Evolutionary conservation across 2,797 vertebrate genomes (phyloP).

Genomic region (Acomys russatus): DNA sequence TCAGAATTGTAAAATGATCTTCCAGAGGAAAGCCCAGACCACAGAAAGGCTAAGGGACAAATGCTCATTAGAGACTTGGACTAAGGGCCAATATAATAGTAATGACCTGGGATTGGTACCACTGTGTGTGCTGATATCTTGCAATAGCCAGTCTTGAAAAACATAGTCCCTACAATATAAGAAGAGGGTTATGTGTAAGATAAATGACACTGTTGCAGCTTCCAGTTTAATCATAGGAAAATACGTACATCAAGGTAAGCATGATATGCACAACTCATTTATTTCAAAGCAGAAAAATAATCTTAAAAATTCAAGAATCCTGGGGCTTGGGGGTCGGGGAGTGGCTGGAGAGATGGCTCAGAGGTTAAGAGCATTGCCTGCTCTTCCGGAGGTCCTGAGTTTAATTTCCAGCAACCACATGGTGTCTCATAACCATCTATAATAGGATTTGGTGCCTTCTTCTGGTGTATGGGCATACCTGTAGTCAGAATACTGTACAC

Average conservation of each 20-base stretch:
- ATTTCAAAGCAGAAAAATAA: conserved; percentile 46
- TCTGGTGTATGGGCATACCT: too few relatives aligned
- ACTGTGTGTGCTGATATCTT: background rate
- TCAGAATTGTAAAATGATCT: conserved; percentile 53
- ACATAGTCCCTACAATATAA: background rate
- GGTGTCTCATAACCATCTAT: too few relatives aligned
- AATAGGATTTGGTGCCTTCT: too few relatives aligned
- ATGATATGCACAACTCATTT: conserved; percentile 61
- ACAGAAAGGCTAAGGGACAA: background rate
- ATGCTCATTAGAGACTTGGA: background rate
- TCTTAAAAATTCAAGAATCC: conserved; percentile 12
- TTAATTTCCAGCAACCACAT: too few relatives aligned
- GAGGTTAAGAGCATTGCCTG: too few relatives aligned
- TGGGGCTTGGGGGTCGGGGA: background rate
- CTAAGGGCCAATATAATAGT: background rate
- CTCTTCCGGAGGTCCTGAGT: too few relatives aligned
- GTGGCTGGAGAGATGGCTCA: too few relatives aligned
- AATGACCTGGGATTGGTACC: background rate
- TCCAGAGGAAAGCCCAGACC: conserved; percentile 30
- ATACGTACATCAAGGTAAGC: background rate
- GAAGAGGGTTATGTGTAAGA: background rate
- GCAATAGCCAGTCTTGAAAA: conserved; percentile 23
- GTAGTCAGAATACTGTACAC: too few relatives aligned
- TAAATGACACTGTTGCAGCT: conserved; percentile 10
- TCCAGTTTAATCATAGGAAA: conserved; percentile 45